A percentile compares a stretch with the other conserved stretches of the same genome.
Evolutionary conservation across 23 tunicate species (phyloP).

Genomic region (Halocynthia roretzi): DNA sequence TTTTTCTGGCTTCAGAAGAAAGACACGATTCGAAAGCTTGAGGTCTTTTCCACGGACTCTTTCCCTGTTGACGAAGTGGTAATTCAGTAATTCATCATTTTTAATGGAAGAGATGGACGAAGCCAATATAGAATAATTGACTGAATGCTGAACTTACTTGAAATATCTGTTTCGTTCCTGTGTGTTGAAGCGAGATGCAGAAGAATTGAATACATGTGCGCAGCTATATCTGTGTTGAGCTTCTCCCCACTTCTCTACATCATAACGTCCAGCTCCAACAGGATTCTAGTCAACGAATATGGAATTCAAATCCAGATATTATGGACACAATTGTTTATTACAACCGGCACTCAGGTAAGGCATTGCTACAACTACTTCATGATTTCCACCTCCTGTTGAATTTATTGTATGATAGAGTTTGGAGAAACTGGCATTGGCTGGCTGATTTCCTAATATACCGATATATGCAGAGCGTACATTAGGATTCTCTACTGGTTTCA

Average conservation of each 20-base stretch:
- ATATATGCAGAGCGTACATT: too few relatives aligned
- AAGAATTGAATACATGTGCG: constrained; percentile 49
- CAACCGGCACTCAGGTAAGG: too few relatives aligned
- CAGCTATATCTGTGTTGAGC: constrained; percentile 70
- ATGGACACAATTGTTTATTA: background rate
- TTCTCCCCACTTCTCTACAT: constrained; percentile 43
- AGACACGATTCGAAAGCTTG: constrained; percentile 27
- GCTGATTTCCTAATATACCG: too few relatives aligned
- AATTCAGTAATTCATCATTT: background rate
- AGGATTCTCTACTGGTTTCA: too few relatives aligned
- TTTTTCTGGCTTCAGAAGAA: constrained; percentile 28
- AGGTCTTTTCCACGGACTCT: constrained; percentile 48
- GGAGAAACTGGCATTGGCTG: too few relatives aligned
- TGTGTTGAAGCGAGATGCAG: constrained; percentile 40
- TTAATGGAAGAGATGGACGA: background rate
- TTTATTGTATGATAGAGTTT: too few relatives aligned
- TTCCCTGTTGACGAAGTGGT: constrained; percentile 16
- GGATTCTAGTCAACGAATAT: constrained; percentile 25
- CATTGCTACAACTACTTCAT: too few relatives aligned
- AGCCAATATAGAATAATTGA: background rate
- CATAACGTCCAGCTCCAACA: constrained; percentile 84
- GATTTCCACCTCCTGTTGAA: too few relatives aligned
- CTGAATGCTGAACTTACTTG: constrained; percentile 12
- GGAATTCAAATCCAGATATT: too few relatives aligned
- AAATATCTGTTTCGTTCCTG: constrained; percentile 30